Evolutionary conservation across 2,888 invertebrate species (phyloP).

Genomic region (Lasioglossum vierecki): DNA sequence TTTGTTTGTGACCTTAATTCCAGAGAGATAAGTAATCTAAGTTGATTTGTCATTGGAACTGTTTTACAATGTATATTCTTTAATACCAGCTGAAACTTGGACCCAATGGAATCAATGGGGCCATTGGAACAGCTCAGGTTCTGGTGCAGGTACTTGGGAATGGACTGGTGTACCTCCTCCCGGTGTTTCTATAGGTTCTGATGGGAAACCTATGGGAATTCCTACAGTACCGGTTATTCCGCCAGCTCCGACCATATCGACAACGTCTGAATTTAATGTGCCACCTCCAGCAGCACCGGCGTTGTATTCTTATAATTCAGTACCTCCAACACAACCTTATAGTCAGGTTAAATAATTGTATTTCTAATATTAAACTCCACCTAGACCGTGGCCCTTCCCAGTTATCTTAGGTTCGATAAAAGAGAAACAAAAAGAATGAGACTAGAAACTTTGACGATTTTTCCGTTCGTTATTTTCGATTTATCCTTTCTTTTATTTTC

Average conservation of each 20-base stretch:
- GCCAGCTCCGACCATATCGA: slow-evolving; percentile 80
- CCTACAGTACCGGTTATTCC: slow-evolving; percentile 78
- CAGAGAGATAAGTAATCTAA: slow-evolving; percentile 12
- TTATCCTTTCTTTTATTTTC: slow-evolving; percentile 21
- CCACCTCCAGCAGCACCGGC: slow-evolving; percentile 77
- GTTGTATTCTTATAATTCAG: slow-evolving; percentile 79
- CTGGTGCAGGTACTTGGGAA: slow-evolving; percentile 80
- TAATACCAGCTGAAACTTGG: slow-evolving; percentile 76
- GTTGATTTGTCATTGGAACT: slow-evolving; percentile 2
- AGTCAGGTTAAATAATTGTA: slow-evolving; percentile 76
- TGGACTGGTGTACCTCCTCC: slow-evolving; percentile 81
- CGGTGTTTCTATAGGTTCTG: slow-evolving; percentile 78
- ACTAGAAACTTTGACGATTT: neutral
- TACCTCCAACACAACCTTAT: slow-evolving; percentile 75
- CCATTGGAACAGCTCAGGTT: slow-evolving; percentile 76
- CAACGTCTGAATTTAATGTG: slow-evolving; percentile 75
- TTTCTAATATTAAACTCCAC: slow-evolving; percentile 45
- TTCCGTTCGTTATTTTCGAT: slow-evolving; percentile 6
- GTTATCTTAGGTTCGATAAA: slow-evolving; percentile 23
- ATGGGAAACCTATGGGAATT: slow-evolving; percentile 79
- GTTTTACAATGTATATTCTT: slow-evolving; percentile 35
- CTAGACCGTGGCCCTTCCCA: neutral
- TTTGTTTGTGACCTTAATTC: slow-evolving; percentile 10
- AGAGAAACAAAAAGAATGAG: slow-evolving; percentile 7
- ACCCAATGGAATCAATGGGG: slow-evolving; percentile 82